phyloP scores from a whole-genome alignment of 2,113 vertebrate species.

The Lipotes vexillifer region DNA sequence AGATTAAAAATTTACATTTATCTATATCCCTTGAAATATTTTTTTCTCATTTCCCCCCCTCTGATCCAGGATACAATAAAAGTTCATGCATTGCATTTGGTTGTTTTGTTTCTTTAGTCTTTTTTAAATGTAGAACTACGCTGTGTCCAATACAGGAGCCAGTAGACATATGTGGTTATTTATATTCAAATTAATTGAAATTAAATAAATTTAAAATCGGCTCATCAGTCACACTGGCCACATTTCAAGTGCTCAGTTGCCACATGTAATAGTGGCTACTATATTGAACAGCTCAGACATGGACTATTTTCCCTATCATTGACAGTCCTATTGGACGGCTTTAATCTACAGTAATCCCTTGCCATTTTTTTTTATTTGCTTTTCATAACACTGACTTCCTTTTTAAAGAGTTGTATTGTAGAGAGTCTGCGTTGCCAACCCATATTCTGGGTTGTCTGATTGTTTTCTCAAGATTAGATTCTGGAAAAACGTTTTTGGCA shows the following conservation, averaged over 20 bases:
- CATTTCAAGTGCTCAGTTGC: neutral
- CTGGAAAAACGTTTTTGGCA: neutral
- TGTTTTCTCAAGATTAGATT: conserved; percentile 14
- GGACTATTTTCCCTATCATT: neutral
- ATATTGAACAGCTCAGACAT: neutral
- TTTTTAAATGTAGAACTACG: neutral
- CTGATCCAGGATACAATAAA: neutral
- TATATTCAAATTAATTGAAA: neutral
- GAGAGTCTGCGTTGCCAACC: neutral
- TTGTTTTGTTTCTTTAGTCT: neutral
- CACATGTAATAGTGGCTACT: neutral
- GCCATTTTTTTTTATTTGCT: neutral
- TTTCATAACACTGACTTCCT: neutral
- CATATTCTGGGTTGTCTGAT: neutral
- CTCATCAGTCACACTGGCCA: neutral
- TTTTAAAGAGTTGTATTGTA: neutral
- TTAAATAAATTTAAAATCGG: neutral
- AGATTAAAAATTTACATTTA: neutral
- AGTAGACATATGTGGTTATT: neutral
- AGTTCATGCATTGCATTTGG: neutral
- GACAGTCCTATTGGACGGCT: neutral
- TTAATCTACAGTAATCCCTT: neutral
- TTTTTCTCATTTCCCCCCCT: neutral
- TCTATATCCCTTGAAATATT: neutral
- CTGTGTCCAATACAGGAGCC: neutral